Conservation (phyloP, 2,113 vertebrate species). For the Psammodynastes pulverulentus region DNA sequence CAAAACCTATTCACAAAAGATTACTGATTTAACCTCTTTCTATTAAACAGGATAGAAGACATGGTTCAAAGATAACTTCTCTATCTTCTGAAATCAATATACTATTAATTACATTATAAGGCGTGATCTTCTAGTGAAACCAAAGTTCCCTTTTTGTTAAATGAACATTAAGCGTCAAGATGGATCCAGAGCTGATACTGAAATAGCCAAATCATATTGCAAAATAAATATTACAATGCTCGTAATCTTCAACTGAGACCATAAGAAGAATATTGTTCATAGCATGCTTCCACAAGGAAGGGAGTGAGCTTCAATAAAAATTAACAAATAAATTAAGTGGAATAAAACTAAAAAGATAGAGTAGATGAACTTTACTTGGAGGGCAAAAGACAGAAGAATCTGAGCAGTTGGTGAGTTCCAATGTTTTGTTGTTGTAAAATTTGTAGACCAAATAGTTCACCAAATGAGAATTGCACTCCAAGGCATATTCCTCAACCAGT, state of each 20-base stretch:
- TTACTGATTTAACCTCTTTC: background rate
- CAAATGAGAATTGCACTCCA: background rate
- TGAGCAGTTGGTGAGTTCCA: background rate
- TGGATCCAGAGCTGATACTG: background rate
- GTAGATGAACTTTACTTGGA: background rate
- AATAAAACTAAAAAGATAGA: background rate
- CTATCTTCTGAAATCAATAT: background rate
- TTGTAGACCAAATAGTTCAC: background rate
- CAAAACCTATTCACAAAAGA: background rate
- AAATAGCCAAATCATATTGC: background rate
- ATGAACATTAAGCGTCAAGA: background rate
- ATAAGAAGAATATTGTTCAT: background rate
- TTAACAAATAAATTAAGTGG: background rate
- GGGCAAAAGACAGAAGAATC: background rate
- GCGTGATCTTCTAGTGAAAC: background rate
- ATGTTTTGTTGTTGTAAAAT: background rate
- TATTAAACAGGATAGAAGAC: background rate
- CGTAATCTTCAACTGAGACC: background rate
- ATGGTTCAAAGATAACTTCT: background rate
- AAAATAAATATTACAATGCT: background rate
- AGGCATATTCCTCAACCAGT: background rate
- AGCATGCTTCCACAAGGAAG: background rate
- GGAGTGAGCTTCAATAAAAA: background rate
- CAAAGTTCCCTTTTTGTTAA: background rate
- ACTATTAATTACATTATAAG: background rate